Conservation (phyloP, 2,797 vertebrate genomes). For the Danio jaintianensis region DNA sequence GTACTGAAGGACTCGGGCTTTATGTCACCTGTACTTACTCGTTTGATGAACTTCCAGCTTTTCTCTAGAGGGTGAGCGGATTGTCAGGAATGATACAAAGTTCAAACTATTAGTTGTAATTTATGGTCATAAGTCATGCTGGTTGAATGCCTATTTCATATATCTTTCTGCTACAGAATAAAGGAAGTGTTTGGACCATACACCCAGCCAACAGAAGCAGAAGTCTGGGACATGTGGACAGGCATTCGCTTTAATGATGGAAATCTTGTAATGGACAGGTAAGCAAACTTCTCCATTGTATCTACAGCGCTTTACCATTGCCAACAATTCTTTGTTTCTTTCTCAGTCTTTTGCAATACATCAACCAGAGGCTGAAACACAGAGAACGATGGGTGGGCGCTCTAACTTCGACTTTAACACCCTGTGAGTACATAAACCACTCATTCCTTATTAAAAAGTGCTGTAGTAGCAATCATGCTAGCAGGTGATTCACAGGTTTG, state of each 20-base stretch:
- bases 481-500: not conserved
- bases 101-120: not conserved
- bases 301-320: not conserved
- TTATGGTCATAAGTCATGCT: not conserved
- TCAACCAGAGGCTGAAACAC: conserved; percentile 92
- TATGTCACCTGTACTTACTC: conserved; percentile 83
- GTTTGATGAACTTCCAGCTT: conserved; percentile 88
- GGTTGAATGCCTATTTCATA: not conserved
- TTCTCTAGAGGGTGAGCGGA: conserved; percentile 87
- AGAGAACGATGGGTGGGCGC: conserved; percentile 92
- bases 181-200: conserved; percentile 92
- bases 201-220: conserved; percentile 89
- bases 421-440: conserved; percentile 81
- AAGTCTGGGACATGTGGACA: conserved; percentile 97
- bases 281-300: not conserved
- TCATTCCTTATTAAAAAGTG: not conserved
- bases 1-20: conserved; percentile 89
- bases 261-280: conserved; percentile 92
- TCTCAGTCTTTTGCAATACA: conserved; percentile 89
- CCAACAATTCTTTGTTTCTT: not conserved
- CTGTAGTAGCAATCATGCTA: not conserved
- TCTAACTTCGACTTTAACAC: conserved; percentile 84
- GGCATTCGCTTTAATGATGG: conserved; percentile 88
- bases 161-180: conserved; percentile 75
- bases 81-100: not conserved